Percentiles rank a stretch among this genome's conserved stretches.
Evolutionary conservation across 2,888 invertebrate species (phyloP).

Genomic region (Melinaea menophilus): DNA sequence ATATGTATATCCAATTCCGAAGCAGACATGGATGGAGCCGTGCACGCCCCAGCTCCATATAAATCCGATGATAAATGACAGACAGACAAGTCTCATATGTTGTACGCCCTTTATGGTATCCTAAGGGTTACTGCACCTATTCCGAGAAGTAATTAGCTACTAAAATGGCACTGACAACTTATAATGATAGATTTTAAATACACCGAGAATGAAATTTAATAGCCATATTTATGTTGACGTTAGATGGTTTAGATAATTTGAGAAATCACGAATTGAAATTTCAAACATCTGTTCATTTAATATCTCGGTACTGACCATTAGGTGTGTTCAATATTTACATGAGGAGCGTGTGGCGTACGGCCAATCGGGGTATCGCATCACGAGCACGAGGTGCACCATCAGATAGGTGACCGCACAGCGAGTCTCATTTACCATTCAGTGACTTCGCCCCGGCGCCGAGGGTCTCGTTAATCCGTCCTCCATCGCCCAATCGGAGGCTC

Average conservation of each 20-base stretch:
- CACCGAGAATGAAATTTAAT: constrained; percentile 12
- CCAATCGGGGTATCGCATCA: constrained; percentile 14
- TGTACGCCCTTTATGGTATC: constrained; percentile 26
- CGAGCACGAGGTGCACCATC: constrained; percentile 37
- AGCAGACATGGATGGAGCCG: constrained; percentile 19
- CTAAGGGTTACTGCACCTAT: constrained; percentile 28
- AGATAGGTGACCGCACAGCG: constrained; percentile 55
- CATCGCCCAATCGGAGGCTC: constrained; percentile 45
- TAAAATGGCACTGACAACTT: constrained; percentile 28
- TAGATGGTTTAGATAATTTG: not conserved
- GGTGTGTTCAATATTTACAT: constrained; percentile 3
- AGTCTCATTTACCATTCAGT: constrained; percentile 63
- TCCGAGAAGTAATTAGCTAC: constrained; percentile 29
- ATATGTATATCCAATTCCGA: constrained; percentile 24
- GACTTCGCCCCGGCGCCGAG: constrained; percentile 63
- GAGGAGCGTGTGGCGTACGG: constrained; percentile 23
- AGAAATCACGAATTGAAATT: not conserved
- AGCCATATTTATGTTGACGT: not conserved
- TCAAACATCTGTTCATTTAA: not conserved
- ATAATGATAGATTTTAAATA: constrained; percentile 24
- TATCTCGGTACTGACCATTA: not conserved
- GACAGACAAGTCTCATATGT: constrained; percentile 24
- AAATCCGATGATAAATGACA: constrained; percentile 29
- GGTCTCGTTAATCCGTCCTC: constrained; percentile 68
- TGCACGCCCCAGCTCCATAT: constrained; percentile 27